Conservation (phyloP, 2,888 invertebrate species). For the Stenodera caucasica region DNA sequence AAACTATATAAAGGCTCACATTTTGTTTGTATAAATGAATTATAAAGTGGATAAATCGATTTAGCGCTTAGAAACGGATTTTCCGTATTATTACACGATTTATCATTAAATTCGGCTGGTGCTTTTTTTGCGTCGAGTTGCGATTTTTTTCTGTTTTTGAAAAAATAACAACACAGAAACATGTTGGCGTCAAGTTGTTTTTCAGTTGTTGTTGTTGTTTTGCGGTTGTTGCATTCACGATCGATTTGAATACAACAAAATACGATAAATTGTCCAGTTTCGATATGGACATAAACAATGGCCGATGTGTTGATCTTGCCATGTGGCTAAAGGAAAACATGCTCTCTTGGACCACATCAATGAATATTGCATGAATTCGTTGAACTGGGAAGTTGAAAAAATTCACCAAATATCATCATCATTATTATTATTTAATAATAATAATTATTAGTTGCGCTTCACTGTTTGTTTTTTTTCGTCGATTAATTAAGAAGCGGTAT, state of each 20-base stretch:
- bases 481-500: too few species aligned
- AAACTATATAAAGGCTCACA: background rate
- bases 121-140: too few species aligned
- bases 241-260: background rate
- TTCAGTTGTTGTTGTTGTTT: background rate
- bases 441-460: too few species aligned
- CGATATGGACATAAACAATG: background rate
- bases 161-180: background rate
- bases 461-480: too few species aligned
- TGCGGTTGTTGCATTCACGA: background rate
- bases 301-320: background rate
- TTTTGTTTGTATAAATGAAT: too few species aligned
- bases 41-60: too few species aligned
- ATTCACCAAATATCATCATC: background rate
- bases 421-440: too few species aligned
- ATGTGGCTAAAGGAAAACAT: background rate
- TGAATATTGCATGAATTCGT: slow-evolving; percentile 3
- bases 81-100: too few species aligned
- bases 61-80: too few species aligned
- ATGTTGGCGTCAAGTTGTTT: background rate
- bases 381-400: background rate
- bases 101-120: too few species aligned
- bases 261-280: background rate
- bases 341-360: background rate
- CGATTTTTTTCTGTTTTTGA: too few species aligned